Conservation (phyloP, 2,113 vertebrate genomes). For the Okapia johnstoni region DNA sequence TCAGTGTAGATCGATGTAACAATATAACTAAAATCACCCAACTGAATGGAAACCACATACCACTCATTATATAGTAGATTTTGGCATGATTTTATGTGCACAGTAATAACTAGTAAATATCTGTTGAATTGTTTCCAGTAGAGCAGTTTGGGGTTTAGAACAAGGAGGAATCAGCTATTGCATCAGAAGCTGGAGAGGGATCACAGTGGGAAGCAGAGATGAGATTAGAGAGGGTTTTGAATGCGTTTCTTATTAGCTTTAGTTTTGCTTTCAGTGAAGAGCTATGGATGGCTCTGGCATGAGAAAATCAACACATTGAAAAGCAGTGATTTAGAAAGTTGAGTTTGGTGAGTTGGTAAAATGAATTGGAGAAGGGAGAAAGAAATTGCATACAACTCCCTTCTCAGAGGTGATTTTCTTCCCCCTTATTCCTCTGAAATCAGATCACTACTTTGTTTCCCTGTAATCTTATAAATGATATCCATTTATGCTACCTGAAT, state of each 20-base stretch:
- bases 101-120: neutral
- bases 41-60: neutral
- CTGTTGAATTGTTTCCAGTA: neutral
- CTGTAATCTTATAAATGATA: neutral
- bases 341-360: neutral
- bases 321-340: neutral
- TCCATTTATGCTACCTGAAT: neutral
- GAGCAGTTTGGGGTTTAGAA: neutral
- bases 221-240: neutral
- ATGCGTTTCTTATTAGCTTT: neutral
- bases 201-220: neutral
- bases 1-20: neutral
- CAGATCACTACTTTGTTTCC: neutral
- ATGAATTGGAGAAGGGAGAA: neutral
- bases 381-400: neutral
- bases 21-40: neutral
- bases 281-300: neutral
- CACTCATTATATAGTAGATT: neutral
- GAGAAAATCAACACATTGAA: neutral
- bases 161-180: neutral
- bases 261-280: neutral
- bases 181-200: neutral
- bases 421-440: neutral
- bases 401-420: neutral
- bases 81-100: neutral